Conservation (phyloP, 1,140 invertebrate genomes). For the Trinorchestia longiramus region DNA sequence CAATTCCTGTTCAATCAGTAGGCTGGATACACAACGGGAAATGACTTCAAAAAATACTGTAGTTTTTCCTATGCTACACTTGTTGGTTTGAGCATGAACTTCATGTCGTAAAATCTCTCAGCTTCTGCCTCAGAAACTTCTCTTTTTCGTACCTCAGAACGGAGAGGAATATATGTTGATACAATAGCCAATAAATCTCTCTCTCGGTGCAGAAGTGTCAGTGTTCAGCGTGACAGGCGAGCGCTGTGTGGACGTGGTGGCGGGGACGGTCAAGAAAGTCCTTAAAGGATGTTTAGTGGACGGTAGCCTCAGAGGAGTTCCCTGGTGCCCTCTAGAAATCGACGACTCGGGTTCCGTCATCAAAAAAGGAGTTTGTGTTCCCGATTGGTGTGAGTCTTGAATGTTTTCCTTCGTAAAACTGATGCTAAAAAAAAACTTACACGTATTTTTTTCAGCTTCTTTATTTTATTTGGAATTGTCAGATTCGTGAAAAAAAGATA, state of each 20-base stretch:
- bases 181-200: not conserved
- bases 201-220: not conserved
- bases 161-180: too few relatives aligned
- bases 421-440: not conserved
- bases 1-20: too few relatives aligned
- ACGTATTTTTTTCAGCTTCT: too few relatives aligned
- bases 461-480: too few relatives aligned
- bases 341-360: not conserved
- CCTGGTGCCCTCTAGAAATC: not conserved
- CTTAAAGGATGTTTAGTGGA: not conserved
- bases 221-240: constrained; percentile 14
- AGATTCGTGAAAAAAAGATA: too few relatives aligned
- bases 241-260: not conserved
- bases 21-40: too few relatives aligned
- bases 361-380: not conserved
- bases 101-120: too few relatives aligned
- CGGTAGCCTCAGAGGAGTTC: not conserved
- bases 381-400: constrained; percentile 20
- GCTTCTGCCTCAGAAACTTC: too few relatives aligned
- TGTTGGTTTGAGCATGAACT: too few relatives aligned
- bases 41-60: too few relatives aligned
- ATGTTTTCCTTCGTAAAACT: not conserved
- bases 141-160: too few relatives aligned
- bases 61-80: too few relatives aligned
- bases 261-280: not conserved